These are phyloP conservation scores for Mixornis gularis DNA, from an alignment of 2,113 vertebrate species.

Conservation along the genomic window DNA sequence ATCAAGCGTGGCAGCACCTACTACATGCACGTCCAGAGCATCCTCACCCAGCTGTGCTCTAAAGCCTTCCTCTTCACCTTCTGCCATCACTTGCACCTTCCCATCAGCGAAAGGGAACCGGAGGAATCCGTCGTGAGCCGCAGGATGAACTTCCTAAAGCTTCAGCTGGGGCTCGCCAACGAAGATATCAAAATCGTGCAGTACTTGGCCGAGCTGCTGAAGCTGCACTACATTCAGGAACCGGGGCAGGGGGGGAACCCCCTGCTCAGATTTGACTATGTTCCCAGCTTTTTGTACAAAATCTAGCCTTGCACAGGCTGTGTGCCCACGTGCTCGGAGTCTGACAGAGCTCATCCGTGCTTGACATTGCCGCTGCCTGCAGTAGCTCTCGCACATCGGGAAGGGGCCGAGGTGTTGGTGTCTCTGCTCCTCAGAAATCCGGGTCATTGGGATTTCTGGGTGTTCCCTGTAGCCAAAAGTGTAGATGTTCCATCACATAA, in stretches of 20 bases:
- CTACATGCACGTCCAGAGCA: slow-evolving; percentile 86
- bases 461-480: neutral
- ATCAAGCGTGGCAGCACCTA: slow-evolving; percentile 94
- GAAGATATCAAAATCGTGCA: slow-evolving; percentile 88
- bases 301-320: slow-evolving; percentile 72
- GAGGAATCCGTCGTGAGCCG: slow-evolving; percentile 70
- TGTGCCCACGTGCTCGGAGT: neutral
- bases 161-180: slow-evolving; percentile 81
- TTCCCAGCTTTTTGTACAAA: slow-evolving; percentile 93
- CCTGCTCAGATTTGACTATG: slow-evolving; percentile 89
- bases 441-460: neutral
- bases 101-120: slow-evolving; percentile 72
- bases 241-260: slow-evolving; percentile 57
- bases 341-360: neutral
- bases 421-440: neutral
- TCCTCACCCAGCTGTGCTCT: slow-evolving; percentile 84
- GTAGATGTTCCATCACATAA: neutral
- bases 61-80: slow-evolving; percentile 93
- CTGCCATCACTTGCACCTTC: slow-evolving; percentile 93
- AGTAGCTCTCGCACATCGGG: neutral
- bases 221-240: slow-evolving; percentile 82
- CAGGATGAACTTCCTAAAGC: slow-evolving; percentile 79
- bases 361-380: neutral
- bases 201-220: slow-evolving; percentile 90
- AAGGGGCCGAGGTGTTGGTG: neutral